A percentile compares a stretch with the other conserved stretches of the same genome.
Conservation (phyloP, 1,140 invertebrate species). For the Drosophila burlai region DNA sequence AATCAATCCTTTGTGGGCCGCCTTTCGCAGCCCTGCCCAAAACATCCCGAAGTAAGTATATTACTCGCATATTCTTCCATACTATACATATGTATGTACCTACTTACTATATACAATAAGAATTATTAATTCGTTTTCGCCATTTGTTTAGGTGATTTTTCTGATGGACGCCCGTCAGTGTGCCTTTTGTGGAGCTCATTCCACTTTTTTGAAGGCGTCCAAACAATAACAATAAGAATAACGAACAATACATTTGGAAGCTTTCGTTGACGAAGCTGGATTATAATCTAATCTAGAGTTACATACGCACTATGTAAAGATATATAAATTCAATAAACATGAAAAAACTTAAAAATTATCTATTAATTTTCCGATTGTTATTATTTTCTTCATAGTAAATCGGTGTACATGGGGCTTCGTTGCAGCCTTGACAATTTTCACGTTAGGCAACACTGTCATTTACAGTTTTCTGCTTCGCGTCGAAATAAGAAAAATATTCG, state of each 20-base stretch:
- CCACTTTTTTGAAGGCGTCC: conserved; percentile 22
- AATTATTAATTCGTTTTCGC: too few species aligned
- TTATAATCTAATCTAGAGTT: not conserved
- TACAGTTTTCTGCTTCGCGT: not conserved
- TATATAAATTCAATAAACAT: not conserved
- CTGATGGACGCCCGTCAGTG: conserved; percentile 63
- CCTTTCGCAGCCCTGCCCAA: conserved; percentile 40
- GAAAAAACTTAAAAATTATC: too few species aligned
- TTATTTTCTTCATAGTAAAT: too few species aligned
- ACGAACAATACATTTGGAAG: not conserved
- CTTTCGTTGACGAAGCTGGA: conserved; percentile 32
- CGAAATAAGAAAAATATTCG: too few species aligned
- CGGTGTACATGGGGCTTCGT: not conserved
- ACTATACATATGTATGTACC: not conserved
- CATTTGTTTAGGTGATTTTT: conserved; percentile 32
- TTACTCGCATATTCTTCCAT: not conserved
- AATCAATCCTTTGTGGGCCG: conserved; percentile 51
- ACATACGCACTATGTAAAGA: conserved; percentile 15
- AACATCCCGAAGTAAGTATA: conserved; percentile 59
- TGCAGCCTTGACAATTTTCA: not conserved
- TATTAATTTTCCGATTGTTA: not conserved
- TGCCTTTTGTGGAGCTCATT: conserved; percentile 55
- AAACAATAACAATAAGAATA: not conserved
- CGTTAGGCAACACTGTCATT: conserved; percentile 28
- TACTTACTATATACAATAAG: not conserved